phyloP scores from a whole-genome alignment of 2,797 vertebrate species.

The Sebastes alutus region DNA sequence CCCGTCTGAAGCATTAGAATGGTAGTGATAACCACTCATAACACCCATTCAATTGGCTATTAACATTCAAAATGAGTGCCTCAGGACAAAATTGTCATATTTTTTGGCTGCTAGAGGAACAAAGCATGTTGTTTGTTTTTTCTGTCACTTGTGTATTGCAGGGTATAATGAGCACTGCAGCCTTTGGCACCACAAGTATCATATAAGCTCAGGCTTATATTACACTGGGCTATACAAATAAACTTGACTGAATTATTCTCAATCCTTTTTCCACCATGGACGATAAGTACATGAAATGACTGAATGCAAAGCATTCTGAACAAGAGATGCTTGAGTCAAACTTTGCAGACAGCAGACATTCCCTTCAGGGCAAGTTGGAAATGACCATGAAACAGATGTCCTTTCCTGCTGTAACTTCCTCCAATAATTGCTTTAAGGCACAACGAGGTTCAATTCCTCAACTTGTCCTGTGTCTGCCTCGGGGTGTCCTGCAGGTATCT shows the following conservation, averaged over 20 bases:
- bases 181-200: background rate
- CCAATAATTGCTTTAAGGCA: background rate
- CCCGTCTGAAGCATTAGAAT: background rate
- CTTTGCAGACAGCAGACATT: background rate
- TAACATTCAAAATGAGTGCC: background rate
- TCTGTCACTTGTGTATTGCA: background rate
- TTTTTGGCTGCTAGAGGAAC: background rate
- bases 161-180: background rate
- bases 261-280: fast-evolving
- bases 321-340: background rate
- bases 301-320: background rate
- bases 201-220: background rate
- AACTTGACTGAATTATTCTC: background rate
- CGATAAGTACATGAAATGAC: background rate
- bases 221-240: background rate
- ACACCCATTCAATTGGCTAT: background rate
- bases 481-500: background rate
- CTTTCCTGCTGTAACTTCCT: background rate
- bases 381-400: conserved; percentile 14
- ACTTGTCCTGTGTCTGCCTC: background rate
- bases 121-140: background rate
- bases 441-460: background rate
- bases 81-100: background rate
- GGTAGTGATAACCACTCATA: background rate
- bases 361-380: conserved; percentile 1